Conservation (phyloP, 2,797 vertebrate genomes). For the Phalloptychus januarius region DNA sequence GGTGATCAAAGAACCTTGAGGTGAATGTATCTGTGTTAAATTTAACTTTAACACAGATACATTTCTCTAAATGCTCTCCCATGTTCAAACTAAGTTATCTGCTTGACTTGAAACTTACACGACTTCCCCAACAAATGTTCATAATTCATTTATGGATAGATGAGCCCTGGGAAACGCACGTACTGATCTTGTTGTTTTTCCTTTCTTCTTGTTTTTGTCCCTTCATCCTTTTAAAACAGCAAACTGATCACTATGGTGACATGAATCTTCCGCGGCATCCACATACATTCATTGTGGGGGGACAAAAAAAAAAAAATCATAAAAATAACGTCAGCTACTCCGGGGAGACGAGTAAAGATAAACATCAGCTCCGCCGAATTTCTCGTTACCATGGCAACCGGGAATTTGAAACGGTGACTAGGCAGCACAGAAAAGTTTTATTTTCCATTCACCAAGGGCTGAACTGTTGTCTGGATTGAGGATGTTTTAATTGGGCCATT, state of each 20-base stretch:
- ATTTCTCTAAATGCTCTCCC: neutral
- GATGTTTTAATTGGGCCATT: neutral
- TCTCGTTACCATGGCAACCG: neutral
- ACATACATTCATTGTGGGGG: neutral
- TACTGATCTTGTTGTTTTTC: neutral
- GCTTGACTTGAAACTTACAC: neutral
- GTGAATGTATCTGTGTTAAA: no score
- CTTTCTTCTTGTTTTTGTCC: neutral
- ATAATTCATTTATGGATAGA: neutral
- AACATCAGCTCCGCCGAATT: neutral
- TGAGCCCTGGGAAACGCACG: neutral
- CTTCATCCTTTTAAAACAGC: neutral
- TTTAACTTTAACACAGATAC: neutral
- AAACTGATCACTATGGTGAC: neutral
- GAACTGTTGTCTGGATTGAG: neutral
- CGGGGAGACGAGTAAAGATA: neutral
- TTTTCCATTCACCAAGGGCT: neutral
- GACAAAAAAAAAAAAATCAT: neutral
- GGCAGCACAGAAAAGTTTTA: neutral
- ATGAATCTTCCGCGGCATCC: neutral
- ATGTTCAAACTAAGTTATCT: neutral
- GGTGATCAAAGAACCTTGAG: no score
- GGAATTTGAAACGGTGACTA: neutral
- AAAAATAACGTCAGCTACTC: neutral
- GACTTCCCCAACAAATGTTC: neutral